These are phyloP conservation scores for Epistrophella euchroma DNA, from an alignment of 2,888 invertebrate species.

Conservation along the genomic window DNA sequence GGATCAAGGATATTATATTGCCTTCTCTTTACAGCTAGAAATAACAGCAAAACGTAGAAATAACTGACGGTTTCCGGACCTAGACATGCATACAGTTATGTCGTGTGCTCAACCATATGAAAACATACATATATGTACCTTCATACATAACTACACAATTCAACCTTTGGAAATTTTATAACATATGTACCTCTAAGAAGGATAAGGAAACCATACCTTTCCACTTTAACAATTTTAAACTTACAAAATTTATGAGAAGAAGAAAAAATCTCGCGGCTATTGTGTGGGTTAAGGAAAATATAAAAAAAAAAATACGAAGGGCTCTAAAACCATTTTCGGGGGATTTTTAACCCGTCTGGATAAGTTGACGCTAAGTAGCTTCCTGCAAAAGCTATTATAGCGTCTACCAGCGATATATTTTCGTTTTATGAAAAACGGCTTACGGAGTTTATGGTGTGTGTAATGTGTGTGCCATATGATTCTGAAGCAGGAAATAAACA, in stretches of 20 bases:
- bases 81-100: constrained; percentile 58
- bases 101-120: constrained; percentile 48
- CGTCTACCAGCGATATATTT: constrained; percentile 55
- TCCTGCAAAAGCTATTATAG: constrained; percentile 61
- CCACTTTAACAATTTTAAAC: constrained; percentile 62
- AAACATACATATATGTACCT: constrained; percentile 11
- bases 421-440: constrained; percentile 53
- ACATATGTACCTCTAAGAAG: neutral
- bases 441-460: neutral
- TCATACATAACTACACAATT: neutral
- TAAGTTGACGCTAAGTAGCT: constrained; percentile 70
- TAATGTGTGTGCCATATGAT: constrained; percentile 16
- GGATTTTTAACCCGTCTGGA: constrained; percentile 67
- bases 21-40: constrained; percentile 14
- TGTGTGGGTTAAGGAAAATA: neutral
- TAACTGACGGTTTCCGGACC: constrained; percentile 57
- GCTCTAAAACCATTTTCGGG: constrained; percentile 54
- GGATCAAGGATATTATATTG: constrained; percentile 34
- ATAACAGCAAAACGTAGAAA: constrained; percentile 45
- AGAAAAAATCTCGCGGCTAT: constrained; percentile 16
- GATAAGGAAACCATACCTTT: constrained; percentile 36
- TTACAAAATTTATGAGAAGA: constrained; percentile 37
- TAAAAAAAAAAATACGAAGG: constrained; percentile 2
- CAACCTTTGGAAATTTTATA: constrained; percentile 42
- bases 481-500: constrained; percentile 20